A percentile compares a stretch with the other conserved stretches of the same genome.
Evolutionary conservation across 2,888 invertebrate genomes (phyloP).

Genomic region (Rutpela maculata): DNA sequence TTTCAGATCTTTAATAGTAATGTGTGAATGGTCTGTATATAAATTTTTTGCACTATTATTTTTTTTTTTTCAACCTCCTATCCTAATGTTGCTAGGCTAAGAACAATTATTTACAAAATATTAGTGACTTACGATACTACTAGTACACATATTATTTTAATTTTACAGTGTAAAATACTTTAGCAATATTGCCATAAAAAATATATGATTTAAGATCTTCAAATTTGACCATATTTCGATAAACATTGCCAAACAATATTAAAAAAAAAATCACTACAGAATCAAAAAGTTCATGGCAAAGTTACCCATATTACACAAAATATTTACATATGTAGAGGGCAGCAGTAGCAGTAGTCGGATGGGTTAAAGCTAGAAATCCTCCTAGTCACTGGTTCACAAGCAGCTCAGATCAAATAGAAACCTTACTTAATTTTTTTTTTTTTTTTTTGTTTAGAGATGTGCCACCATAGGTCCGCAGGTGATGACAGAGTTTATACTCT

Average conservation of each 20-base stretch:
- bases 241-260: no score
- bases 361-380: neutral
- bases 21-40: no score
- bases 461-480: neutral
- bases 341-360: neutral
- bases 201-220: neutral
- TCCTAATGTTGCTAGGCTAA: neutral
- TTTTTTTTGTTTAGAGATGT: neutral
- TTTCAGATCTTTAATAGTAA: no score
- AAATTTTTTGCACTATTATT: no score
- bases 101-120: neutral
- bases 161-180: neutral
- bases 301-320: neutral
- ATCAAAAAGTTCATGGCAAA: no score
- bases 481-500: neutral
- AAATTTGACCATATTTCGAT: neutral
- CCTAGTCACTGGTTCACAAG: neutral
- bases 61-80: no score
- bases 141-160: neutral
- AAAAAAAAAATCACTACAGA: neutral
- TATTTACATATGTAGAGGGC: neutral
- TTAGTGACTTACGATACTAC: neutral
- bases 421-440: no score
- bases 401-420: neutral
- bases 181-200: neutral